Evolutionary conservation across 2,797 vertebrate genomes (phyloP).

Genomic region (Masticophis lateralis): DNA sequence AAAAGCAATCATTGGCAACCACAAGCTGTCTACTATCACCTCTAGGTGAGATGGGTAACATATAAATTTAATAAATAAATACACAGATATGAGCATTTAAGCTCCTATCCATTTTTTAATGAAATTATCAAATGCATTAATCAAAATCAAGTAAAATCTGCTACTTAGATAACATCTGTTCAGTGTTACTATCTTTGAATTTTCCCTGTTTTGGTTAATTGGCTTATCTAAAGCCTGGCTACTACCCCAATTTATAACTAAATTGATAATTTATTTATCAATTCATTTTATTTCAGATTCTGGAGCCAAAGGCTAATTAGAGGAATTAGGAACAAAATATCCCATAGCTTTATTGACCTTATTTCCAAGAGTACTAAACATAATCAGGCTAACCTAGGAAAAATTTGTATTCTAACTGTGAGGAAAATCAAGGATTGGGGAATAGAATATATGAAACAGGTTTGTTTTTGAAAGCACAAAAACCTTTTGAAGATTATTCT

Average conservation of each 20-base stretch:
- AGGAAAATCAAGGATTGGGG: neutral
- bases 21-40: neutral
- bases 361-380: neutral
- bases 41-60: neutral
- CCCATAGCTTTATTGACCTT: neutral
- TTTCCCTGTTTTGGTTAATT: neutral
- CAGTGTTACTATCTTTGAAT: neutral
- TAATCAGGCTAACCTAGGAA: neutral
- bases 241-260: neutral
- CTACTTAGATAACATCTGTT: neutral
- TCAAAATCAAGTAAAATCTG: neutral
- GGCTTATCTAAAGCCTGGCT: neutral
- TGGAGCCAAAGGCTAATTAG: neutral
- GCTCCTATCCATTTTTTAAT: neutral
- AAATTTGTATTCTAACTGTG: neutral
- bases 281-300: neutral
- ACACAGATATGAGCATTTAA: neutral
- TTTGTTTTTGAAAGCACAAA: neutral
- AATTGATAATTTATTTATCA: neutral
- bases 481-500: neutral
- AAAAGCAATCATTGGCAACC: neutral
- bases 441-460: neutral
- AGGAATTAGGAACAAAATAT: neutral
- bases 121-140: neutral
- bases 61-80: neutral